phyloP scores from a whole-genome alignment of 2,113 vertebrate genomes.

The Podiceps cristatus region DNA sequence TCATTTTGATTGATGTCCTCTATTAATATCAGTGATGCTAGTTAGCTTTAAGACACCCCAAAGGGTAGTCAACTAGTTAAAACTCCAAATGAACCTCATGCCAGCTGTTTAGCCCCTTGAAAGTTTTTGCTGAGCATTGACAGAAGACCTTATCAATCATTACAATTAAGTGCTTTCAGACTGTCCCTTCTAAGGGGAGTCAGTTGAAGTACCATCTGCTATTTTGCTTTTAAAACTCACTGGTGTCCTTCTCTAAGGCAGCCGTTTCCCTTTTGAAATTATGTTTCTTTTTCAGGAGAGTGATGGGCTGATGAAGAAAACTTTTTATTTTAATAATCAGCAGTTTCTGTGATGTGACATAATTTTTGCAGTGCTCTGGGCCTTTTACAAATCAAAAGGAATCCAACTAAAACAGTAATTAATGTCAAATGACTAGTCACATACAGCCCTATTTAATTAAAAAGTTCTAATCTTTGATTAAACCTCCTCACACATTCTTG shows the following conservation, averaged over 20 bases:
- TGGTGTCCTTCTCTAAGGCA: slow-evolving; percentile 54
- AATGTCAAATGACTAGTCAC: slow-evolving; percentile 80
- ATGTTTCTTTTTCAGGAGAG: slow-evolving; percentile 53
- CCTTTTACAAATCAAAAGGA: slow-evolving; percentile 79
- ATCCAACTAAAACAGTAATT: slow-evolving; percentile 82
- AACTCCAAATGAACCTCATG: slow-evolving; percentile 31
- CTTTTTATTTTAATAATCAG: slow-evolving; percentile 78
- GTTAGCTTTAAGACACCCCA: slow-evolving; percentile 64
- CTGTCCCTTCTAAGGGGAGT: slow-evolving; percentile 67
- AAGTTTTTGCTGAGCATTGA: slow-evolving; percentile 67
- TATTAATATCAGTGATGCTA: slow-evolving; percentile 50
- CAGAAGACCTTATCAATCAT: slow-evolving; percentile 75
- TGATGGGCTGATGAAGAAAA: slow-evolving; percentile 69
- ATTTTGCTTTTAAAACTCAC: slow-evolving; percentile 60
- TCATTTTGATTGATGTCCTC: slow-evolving; percentile 62
- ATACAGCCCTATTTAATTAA: slow-evolving; percentile 80
- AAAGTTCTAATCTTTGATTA: slow-evolving; percentile 84
- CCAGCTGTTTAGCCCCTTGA: slow-evolving; percentile 62
- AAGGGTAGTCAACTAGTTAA: slow-evolving; percentile 59
- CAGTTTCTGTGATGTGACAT: slow-evolving; percentile 69
- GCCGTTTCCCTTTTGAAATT: slow-evolving; percentile 64
- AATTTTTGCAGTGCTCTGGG: slow-evolving; percentile 73
- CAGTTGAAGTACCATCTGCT: slow-evolving; percentile 72
- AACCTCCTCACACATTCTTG: slow-evolving; percentile 69
- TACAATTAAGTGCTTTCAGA: slow-evolving; percentile 72